phyloP scores from a whole-genome alignment of 1,140 invertebrate species.

The Hermatobates lingyangjiaoensis region DNA sequence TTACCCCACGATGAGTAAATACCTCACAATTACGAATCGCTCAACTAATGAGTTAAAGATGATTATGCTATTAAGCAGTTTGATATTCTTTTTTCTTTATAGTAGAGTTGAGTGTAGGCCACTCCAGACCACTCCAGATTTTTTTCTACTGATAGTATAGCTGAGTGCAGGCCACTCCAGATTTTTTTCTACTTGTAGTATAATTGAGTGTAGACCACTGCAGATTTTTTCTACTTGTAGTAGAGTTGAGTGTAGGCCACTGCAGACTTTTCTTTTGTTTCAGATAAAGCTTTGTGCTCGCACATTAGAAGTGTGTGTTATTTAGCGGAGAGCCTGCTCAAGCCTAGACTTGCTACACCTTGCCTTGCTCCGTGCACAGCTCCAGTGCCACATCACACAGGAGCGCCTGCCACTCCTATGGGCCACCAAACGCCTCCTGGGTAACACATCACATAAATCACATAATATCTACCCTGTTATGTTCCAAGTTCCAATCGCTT shows the following conservation, averaged over 20 bases:
- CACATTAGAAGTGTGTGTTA: conserved; percentile 55
- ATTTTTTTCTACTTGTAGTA: too few relatives aligned
- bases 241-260: too few relatives aligned
- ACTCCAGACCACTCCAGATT: neutral
- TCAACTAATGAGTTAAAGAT: too few relatives aligned
- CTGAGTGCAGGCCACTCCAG: too few relatives aligned
- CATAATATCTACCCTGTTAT: neutral
- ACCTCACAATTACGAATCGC: too few relatives aligned
- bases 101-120: too few relatives aligned
- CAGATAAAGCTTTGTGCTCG: conserved; percentile 47
- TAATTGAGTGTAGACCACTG: too few relatives aligned
- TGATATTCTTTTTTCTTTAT: too few relatives aligned
- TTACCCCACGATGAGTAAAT: too few relatives aligned
- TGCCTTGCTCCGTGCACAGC: conserved; percentile 42
- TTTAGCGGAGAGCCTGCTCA: conserved; percentile 40
- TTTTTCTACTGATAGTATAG: neutral
- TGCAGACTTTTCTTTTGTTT: conserved; percentile 12
- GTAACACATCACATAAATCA: conserved; percentile 16
- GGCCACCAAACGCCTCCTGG: conserved; percentile 35
- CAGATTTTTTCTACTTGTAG: too few relatives aligned
- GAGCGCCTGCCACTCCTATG: conserved; percentile 24
- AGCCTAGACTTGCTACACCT: conserved; percentile 34
- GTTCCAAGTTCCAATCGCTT: too few relatives aligned
- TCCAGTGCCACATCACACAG: conserved; percentile 5
- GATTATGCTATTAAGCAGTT: too few relatives aligned